Conservation (phyloP, 2,797 vertebrate species). For the Phataginus tetradactyla region DNA sequence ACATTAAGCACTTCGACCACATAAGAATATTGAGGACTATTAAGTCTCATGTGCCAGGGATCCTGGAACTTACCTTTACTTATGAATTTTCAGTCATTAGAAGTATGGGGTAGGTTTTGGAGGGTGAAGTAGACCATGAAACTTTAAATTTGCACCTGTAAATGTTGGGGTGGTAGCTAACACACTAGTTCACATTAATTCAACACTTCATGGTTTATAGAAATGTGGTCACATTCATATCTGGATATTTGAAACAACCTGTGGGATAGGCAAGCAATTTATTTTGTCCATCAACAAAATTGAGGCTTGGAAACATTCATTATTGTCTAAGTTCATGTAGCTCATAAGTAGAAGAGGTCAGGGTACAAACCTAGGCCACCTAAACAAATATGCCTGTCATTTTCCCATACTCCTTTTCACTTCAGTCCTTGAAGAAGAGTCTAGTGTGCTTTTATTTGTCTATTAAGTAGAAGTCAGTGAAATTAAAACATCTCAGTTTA, state of each 20-base stretch:
- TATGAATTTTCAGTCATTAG: slow-evolving; percentile 24
- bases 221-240: slow-evolving; percentile 39
- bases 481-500: slow-evolving; percentile 45
- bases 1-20: slow-evolving; percentile 12
- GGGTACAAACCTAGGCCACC: background rate
- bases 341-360: slow-evolving; percentile 35
- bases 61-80: slow-evolving; percentile 46
- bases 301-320: slow-evolving; percentile 6
- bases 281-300: background rate
- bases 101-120: background rate
- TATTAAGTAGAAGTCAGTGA: background rate
- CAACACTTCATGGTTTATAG: slow-evolving; percentile 20
- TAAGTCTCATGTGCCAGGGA: background rate
- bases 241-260: slow-evolving; percentile 55
- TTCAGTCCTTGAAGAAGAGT: background rate
- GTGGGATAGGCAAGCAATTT: slow-evolving; percentile 10
- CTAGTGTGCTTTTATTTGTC: slow-evolving; percentile 21
- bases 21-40: background rate
- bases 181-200: slow-evolving; percentile 21
- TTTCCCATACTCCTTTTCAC: background rate
- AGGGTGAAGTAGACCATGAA: background rate
- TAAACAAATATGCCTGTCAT: background rate
- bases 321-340: background rate
- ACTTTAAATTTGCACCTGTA: slow-evolving; percentile 27
- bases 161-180: background rate